A percentile compares a stretch with the other conserved stretches of the same genome.
phyloP scores from a whole-genome alignment of 2,888 invertebrate genomes.

The Sphaerophoria taeniata region DNA sequence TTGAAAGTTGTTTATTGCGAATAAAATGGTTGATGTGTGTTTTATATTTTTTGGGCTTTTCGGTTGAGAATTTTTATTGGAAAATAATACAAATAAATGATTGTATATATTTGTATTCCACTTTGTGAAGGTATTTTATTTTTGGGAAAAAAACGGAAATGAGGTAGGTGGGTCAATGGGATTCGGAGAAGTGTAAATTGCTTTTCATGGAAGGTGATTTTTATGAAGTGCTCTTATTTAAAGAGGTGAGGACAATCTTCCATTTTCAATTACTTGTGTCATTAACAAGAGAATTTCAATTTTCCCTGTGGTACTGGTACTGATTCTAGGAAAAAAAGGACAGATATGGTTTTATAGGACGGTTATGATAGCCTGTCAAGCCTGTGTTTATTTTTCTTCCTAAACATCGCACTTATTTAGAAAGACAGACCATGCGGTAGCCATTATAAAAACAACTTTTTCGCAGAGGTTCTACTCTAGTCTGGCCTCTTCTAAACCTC shows the following conservation, averaged over 20 bases:
- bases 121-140: neutral
- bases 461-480: too few relatives aligned
- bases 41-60: constrained; percentile 37
- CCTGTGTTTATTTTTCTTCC: too few relatives aligned
- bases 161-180: constrained; percentile 30
- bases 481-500: too few relatives aligned
- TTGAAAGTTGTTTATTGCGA: constrained; percentile 71
- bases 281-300: too few relatives aligned
- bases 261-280: too few relatives aligned
- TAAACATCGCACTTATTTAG: too few relatives aligned
- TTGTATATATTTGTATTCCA: neutral
- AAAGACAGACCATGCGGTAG: too few relatives aligned
- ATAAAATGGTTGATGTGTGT: constrained; percentile 72
- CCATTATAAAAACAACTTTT: too few relatives aligned
- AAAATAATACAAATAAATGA: constrained; percentile 4
- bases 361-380: too few relatives aligned
- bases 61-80: constrained; percentile 37
- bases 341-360: too few relatives aligned
- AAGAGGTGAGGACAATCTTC: neutral
- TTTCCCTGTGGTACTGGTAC: too few relatives aligned
- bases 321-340: too few relatives aligned
- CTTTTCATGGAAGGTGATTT: neutral
- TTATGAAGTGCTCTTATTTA: neutral
- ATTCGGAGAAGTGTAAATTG: constrained; percentile 10
- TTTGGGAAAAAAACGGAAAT: constrained; percentile 5